Percentiles rank a stretch among this genome's conserved stretches.
These are phyloP conservation scores for Meliscaeva auricollis DNA, from an alignment of 2,888 invertebrate species.

Conservation along the genomic window DNA sequence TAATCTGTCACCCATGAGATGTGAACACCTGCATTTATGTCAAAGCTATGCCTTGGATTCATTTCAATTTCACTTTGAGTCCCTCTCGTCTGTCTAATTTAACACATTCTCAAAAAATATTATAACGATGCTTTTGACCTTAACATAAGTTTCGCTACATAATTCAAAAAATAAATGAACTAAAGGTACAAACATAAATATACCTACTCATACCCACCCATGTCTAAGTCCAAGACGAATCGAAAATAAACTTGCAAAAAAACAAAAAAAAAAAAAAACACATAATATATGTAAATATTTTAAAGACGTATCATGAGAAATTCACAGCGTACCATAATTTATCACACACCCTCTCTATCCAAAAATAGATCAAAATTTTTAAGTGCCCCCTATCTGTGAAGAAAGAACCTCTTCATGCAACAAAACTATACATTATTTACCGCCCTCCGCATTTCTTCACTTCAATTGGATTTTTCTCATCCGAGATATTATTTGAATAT, in stretches of 20 bases:
- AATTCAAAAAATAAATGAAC: slow-evolving; percentile 30
- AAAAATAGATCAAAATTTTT: slow-evolving; percentile 59
- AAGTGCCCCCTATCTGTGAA: slow-evolving; percentile 6
- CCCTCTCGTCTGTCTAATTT: slow-evolving; percentile 39
- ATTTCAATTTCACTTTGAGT: slow-evolving; percentile 44
- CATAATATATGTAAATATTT: slow-evolving; percentile 29
- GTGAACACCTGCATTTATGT: slow-evolving; percentile 59
- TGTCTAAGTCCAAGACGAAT: neutral
- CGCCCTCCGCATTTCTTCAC: neutral
- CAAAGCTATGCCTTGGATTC: slow-evolving; percentile 38
- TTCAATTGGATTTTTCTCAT: neutral
- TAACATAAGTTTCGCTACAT: slow-evolving; percentile 49
- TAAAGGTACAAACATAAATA: neutral
- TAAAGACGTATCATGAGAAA: slow-evolving; percentile 37
- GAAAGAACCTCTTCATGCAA: slow-evolving; percentile 6
- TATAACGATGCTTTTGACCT: slow-evolving; percentile 61
- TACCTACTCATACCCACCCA: neutral
- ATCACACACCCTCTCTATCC: slow-evolving; percentile 63
- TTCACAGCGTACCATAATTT: slow-evolving; percentile 47
- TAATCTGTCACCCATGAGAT: slow-evolving; percentile 21
- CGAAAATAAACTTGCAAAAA: slow-evolving; percentile 1
- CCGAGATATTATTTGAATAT: neutral
- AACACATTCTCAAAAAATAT: slow-evolving; percentile 45
- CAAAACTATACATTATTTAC: neutral
- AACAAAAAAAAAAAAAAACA: slow-evolving; percentile 3